These are phyloP conservation scores for Luffia ferchaultella DNA, from an alignment of 2,888 invertebrate species.

Conservation along the genomic window DNA sequence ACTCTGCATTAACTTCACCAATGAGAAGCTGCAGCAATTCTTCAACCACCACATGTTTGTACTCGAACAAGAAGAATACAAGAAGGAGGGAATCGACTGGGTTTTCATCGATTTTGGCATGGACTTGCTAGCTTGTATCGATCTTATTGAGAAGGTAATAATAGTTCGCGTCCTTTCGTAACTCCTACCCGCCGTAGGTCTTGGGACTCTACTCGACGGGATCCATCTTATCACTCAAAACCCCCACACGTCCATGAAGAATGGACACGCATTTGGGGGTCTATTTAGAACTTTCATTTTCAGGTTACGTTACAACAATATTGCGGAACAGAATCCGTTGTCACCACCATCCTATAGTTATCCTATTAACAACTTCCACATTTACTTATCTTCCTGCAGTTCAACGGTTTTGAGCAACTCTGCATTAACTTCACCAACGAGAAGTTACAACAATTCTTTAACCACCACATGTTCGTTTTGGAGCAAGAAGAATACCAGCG, in stretches of 20 bases:
- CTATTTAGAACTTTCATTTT: constrained; percentile 6
- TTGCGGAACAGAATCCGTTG: constrained; percentile 55
- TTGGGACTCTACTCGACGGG: not conserved
- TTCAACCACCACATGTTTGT: constrained; percentile 99
- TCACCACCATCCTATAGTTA: constrained; percentile 21
- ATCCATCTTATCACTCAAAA: constrained; percentile 7
- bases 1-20: constrained; percentile 98
- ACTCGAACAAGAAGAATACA: constrained; percentile 96
- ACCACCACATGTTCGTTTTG: constrained; percentile 93
- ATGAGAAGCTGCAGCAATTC: constrained; percentile 97
- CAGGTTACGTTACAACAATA: constrained; percentile 23
- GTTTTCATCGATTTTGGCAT: constrained; percentile 97
- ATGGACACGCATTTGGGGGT: constrained; percentile 5
- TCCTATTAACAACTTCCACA: constrained; percentile 37
- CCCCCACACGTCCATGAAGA: constrained; percentile 9
- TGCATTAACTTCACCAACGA: constrained; percentile 96
- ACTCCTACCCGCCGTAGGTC: not conserved
- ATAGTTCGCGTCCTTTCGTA: constrained; percentile 29
- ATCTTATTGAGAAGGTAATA: constrained; percentile 94
- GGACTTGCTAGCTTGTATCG: constrained; percentile 95
- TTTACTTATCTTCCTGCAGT: constrained; percentile 67
- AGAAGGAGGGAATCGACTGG: constrained; percentile 94
- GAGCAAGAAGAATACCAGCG: constrained; percentile 93
- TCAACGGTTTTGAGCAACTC: constrained; percentile 92
- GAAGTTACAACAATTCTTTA: constrained; percentile 94